These are phyloP conservation scores for Perognathus longimembris DNA, from an alignment of 2,113 vertebrate genomes.

Conservation along the genomic window DNA sequence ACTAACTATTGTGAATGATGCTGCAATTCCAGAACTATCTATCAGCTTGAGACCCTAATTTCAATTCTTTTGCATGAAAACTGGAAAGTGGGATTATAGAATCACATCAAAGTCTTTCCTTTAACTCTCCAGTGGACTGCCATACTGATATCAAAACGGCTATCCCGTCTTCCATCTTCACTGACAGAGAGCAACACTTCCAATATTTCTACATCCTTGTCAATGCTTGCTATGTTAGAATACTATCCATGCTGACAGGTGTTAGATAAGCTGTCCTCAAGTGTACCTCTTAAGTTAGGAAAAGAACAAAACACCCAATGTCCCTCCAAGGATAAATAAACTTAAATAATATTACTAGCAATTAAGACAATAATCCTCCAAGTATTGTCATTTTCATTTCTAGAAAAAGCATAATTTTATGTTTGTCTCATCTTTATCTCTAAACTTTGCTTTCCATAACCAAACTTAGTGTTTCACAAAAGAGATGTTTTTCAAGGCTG, in stretches of 20 bases:
- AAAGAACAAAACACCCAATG: neutral
- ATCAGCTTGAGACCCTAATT: neutral
- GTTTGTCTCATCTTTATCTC: neutral
- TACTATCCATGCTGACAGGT: neutral
- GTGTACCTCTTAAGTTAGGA: conserved; percentile 6
- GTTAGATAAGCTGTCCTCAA: neutral
- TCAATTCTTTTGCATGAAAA: neutral
- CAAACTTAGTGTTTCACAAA: neutral
- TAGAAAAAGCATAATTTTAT: neutral
- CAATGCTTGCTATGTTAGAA: neutral
- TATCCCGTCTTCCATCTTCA: neutral
- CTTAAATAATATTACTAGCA: neutral
- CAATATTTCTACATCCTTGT: neutral
- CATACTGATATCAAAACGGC: neutral
- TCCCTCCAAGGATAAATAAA: neutral
- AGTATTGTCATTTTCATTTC: neutral
- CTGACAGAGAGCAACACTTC: neutral
- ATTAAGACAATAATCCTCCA: neutral
- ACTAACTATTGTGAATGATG: neutral
- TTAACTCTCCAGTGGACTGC: neutral
- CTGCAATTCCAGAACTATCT: no score
- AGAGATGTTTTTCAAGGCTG: no score
- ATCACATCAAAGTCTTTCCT: neutral
- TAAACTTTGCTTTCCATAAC: neutral
- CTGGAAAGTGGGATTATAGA: no score